Base-by-base conservation (phyloP, 1,140 invertebrate species). In the Orius laevigatus region DNA sequence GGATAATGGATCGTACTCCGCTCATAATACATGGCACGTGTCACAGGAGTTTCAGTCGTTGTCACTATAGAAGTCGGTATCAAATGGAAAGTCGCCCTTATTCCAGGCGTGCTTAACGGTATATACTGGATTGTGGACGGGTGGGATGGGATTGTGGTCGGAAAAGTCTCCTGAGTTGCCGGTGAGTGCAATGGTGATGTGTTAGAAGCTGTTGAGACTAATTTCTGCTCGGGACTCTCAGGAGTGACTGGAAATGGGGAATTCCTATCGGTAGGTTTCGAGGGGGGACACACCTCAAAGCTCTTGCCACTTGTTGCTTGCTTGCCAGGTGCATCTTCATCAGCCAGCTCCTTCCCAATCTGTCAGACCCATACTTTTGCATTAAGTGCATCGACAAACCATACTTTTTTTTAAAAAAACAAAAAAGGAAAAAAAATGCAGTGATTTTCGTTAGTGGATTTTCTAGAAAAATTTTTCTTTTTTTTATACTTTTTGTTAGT, bases 41-140 rank as follows among this genome's bases (percentile, higher is more conserved):
- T 50, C 5, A 42, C 36, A 5, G 50, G 18, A 33, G 38, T 41
- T 16, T 33, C 36, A 31, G 50, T 41, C 10, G 41, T 40, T 47
- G 51, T 51, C 20, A 52, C 44, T 20, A 56, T 51, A 19, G 55
- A 43, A 4, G 49, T 51, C 5, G 51, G 51, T 31, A 51, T 50
- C 8, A 56, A 48, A 36, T 54, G 52, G 38, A 54, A 52, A 18
- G 52, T 53, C 3, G 55, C 52, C n/a, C 55, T 47, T 18, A 49
- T 52, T 10, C 43, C 45, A 25, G 49, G 41, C n/a, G 52, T 49
- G 11, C 47, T 49, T 16, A 56, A 35, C 2, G 55, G 55, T 25
- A 56, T 54, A 48, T 56, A 56, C 42, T 56, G 59, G 34, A 60
- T 60, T 6, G 59, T 60, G 11, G 59, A 60, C 6, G 57, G 57